Conservation (phyloP, 1,140 invertebrate species). For the Brachionus koreanus region DNA sequence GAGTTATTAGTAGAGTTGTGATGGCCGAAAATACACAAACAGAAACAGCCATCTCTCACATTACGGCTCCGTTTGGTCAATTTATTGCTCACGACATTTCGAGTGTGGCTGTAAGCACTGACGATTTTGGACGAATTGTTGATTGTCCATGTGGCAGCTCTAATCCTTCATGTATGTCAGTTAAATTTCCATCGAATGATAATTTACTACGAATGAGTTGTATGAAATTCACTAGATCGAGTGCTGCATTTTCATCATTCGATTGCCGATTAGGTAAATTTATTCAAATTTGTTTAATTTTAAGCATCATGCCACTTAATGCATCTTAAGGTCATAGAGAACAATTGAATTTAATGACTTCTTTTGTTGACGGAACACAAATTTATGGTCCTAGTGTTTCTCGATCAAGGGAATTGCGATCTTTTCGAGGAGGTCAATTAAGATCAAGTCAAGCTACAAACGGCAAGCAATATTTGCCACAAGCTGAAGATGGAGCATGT, state of each 20-base stretch:
- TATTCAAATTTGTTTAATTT: neutral
- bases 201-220: conserved; percentile 38
- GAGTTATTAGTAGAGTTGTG: neutral
- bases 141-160: neutral
- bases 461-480: neutral
- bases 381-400: conserved; percentile 55
- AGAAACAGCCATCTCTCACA: conserved; percentile 9
- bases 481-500: conserved; percentile 35
- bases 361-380: conserved; percentile 76
- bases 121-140: conserved; percentile 28
- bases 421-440: conserved; percentile 11
- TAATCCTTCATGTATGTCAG: conserved; percentile 11
- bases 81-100: conserved; percentile 43
- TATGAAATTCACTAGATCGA: conserved; percentile 33
- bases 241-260: conserved; percentile 16
- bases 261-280: conserved; percentile 30
- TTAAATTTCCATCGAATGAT: conserved; percentile 34
- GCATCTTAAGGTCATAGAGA: conserved; percentile 53
- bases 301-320: no score
- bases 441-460: neutral
- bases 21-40: neutral
- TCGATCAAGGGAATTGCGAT: neutral
- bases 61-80: conserved; percentile 42
- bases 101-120: conserved; percentile 26
- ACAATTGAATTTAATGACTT: conserved; percentile 74